Base-by-base conservation (phyloP, 2,113 vertebrate genomes). In the Capreolus pygargus region DNA sequence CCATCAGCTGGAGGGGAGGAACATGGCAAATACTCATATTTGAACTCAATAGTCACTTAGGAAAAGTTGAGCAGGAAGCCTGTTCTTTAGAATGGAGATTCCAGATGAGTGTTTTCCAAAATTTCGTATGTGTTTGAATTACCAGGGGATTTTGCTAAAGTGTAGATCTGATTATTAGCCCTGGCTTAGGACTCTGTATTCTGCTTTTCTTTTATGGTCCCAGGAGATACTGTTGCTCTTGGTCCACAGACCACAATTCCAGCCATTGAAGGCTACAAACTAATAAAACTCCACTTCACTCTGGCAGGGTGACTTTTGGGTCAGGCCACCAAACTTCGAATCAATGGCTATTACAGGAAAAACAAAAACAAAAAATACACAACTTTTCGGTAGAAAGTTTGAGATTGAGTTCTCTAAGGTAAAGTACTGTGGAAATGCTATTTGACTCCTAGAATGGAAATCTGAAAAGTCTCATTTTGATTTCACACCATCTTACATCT, bases 391-490 rank as follows among this genome's bases (percentile, higher is more conserved):
- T n/a, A 58, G 55, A 70, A 97, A 94, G 39, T 97, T 95, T 58
- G 55, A 93, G 67, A 79, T 39, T 79, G 90, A 55, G 27, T 89
- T 95, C 58, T 95, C 30, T 36, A 39, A 54, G 58, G 21, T 64
- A 96, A 78, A 96, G 78, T 88, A 45, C 36, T 76, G n/a, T 52
- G 50, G 54, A 91, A 94, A 86, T 91, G 61, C 19, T 83, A 54
- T 70, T 89, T 79, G 86, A 70, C 58, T 94, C 64, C 64, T 57
- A 36, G 58, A 64, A 74, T 39, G 45, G 43, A 82, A 95, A 86
- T 88, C 27, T 50, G 76, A 88, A 96, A 93, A 93, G 61, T 93
- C 36, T 97, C 54, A 95, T 94, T 97, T 95, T 84, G 67, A 83
- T 89, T 97, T 96, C 67, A 93, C 25, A 52, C 91, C 39, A 47